Evolutionary conservation across 2,113 vertebrate species (phyloP).

Genomic region (Alligator sinensis): DNA sequence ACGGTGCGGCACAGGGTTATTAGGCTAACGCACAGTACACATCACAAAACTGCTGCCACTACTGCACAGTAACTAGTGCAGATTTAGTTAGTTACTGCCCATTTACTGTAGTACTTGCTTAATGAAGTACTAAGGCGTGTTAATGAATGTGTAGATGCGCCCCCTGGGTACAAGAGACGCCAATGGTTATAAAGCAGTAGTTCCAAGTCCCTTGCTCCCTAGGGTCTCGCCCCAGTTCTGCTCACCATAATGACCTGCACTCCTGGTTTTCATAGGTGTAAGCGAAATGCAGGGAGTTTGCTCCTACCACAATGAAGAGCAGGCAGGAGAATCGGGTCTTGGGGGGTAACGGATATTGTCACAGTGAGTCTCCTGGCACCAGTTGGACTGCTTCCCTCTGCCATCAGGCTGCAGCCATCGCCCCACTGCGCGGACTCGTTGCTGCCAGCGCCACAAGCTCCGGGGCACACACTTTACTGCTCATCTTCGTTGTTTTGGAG

Average conservation of each 20-base stretch:
- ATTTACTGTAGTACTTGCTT: no score
- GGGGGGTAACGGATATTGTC: background rate
- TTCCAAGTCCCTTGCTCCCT: background rate
- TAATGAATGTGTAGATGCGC: no score
- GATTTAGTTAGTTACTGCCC: no score
- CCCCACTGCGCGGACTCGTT: background rate
- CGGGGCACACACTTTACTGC: no score
- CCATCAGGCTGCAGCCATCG: no score
- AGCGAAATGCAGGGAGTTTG: background rate
- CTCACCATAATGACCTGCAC: fast-evolving
- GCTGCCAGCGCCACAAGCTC: no score
- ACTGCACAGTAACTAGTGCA: no score
- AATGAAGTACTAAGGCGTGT: no score
- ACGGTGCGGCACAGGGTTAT: background rate
- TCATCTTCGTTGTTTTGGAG: background rate
- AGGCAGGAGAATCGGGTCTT: no score
- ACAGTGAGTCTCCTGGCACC: background rate
- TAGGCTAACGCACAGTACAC: background rate
- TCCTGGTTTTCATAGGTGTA: background rate
- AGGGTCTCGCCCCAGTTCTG: fast-evolving
- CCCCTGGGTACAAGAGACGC: no score
- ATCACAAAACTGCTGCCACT: background rate
- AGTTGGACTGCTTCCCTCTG: no score
- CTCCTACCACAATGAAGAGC: no score
- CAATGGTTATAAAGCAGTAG: background rate